Percentiles rank a stretch among this genome's conserved stretches.
phyloP scores from a whole-genome alignment of 2,113 vertebrate species.

The Grallaria varia region DNA sequence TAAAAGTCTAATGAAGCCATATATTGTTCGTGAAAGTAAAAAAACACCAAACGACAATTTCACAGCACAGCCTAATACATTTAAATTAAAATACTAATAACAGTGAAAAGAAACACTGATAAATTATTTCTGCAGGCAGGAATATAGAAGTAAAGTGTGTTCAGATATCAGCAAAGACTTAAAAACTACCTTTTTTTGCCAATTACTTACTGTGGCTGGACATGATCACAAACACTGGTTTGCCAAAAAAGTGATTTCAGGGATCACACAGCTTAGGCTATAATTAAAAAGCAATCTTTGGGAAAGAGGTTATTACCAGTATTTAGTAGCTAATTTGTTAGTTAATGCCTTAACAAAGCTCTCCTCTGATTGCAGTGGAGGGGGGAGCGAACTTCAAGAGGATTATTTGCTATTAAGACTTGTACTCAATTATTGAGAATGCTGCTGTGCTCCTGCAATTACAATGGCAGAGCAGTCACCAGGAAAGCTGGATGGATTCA shows the following conservation, averaged over 20 bases:
- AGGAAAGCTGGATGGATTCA: neutral
- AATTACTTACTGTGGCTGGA: neutral
- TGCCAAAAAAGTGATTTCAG: conserved; percentile 13
- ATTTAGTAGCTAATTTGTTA: conserved; percentile 54
- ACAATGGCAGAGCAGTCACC: neutral
- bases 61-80: neutral
- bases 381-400: conserved; percentile 28
- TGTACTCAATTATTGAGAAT: neutral
- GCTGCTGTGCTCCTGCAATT: conserved; percentile 11
- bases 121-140: neutral
- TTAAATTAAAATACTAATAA: neutral
- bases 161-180: neutral
- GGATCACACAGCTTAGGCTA: neutral
- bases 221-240: neutral
- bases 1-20: neutral
- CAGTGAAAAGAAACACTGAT: neutral
- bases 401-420: conserved; percentile 56
- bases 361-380: conserved; percentile 27
- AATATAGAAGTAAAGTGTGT: neutral
- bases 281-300: conserved; percentile 59
- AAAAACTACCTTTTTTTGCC: neutral
- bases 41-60: neutral
- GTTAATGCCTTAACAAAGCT: conserved; percentile 57
- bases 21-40: neutral
- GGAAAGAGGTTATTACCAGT: conserved; percentile 44